Base-by-base conservation (phyloP, 92 coral and sea anemone species). In the Nematostella vectensis region DNA sequence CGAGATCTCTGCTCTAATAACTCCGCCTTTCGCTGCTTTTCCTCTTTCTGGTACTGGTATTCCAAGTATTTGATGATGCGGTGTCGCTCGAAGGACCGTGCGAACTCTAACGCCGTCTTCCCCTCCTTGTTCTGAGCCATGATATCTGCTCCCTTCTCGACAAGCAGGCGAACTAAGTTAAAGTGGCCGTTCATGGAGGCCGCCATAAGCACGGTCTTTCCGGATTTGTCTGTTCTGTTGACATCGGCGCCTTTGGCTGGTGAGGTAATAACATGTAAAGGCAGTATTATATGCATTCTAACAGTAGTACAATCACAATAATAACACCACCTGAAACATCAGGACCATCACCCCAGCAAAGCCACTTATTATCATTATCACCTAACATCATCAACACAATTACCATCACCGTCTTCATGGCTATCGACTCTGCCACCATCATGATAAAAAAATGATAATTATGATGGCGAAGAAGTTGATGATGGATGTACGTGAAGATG, bases 121-220 rank as follows among this genome's bases (percentile, higher is more conserved):
- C 99, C 99, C 50, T 93, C 94, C 43, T 69, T 74, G 85, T 88
- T 93, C 48, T 80, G 67, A 28, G 77, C 48, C 51, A 76, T 77
- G 68, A 93, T 67, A 42, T 93, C 88, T 6, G 94, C 99, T 0
- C 99, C 99, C 55, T 87, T 87, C 48, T 93, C 95, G 52, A 93
- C 83, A 12, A 93, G 93, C 55, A 93, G 62, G 12, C 95, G 80
- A 25, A 93, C 99, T 24, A 93, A 68, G 29, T 77, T 86, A 43
- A 93, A 80, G 55, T 93, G 88, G 43, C 99, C 99, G 58, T 93
- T 93, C 81, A 93, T 74, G 13, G 99, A 18, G 16, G 99, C 99
- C 43, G 95, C 95, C 99, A 93, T 93, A 9, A 93, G 50, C 3
- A 93, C 83, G 3, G 96, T 82, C 57, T 93, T 93, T 16, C 96